Evolutionary conservation across 2,888 invertebrate genomes (phyloP), one percentile per base, ranked within the genome.

Genomic region (Drosophila pegasa): DNA sequence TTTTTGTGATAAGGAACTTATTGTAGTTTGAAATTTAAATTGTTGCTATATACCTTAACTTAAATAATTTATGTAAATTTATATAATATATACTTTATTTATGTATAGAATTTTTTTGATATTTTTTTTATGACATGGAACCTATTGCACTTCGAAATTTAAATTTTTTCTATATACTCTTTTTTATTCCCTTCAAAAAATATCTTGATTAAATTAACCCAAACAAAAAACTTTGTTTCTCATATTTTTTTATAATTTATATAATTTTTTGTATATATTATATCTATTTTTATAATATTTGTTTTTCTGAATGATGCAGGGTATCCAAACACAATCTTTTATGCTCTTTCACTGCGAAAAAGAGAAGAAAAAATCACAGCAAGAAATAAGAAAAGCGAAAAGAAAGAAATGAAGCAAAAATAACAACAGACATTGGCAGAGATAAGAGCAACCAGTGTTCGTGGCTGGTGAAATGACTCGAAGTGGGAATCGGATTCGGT

Each of bases 361-460:
- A 64, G 43, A 41, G 43, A 10, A 59, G 38, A 41, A 48, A 31
- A 63, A 54, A 47, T 41, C 25, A 16, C 5, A 4, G 5, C 25
- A 25, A 4, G 22, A 25, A 4, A 16, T 31, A 66, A 47, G 43
- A n/a, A 51, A 31, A 43, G 52, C 27, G 14, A 41, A 27, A 25
- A 5, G 57, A 48, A 27, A 40, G 9, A 25, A 54, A 35, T 41
- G 22, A 29, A 31, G 37, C 16, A 7, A 45, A 20, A 18, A 25
- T 27, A 51, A 29, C 45, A 40, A 37, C 43, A 22, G 27, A 37
- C 64, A 43, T 43, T 16, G 57, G 35, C 48, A 57, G 58, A 65
- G 69, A 74, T 58, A 74, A 70, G 64, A 74, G 52, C 65, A 67
- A 40, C 29, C 38, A 54, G 40, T 52, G 55, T 55, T 68, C 52